Evolutionary conservation across 1,140 invertebrate species (phyloP), one percentile per base, ranked within the genome.

Genomic region (Temnothorax nylanderi): DNA sequence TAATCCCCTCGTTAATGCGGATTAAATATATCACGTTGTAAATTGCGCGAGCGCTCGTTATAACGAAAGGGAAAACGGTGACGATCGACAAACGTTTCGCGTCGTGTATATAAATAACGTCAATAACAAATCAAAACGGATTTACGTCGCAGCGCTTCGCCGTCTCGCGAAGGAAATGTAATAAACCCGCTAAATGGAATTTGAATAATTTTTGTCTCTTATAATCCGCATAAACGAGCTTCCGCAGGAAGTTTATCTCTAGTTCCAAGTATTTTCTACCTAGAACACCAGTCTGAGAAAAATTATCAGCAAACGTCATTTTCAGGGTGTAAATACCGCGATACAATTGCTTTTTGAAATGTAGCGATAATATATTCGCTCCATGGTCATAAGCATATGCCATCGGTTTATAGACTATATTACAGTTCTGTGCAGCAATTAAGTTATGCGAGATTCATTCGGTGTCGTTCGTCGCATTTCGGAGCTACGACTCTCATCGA

Each of bases 121-220:
- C 54, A 47, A 72, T 60, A 47, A 74, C 26, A 47, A 56, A 82
- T 82, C 41, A 65, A 80, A 62, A 47, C 26, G 56, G n/a, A 54
- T 37, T 11, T 74, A 44, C 26, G 26, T 26, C 10, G 49, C 2
- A 13, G 34, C 18, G 26, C 1, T 32, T 34, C 37, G 18, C 37
- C n/a, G 21, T 81, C 34, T 56, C 21, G 51, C 21, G 54, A 82
- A 13, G 16, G 21, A 26, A 7, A 56, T 58, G 11, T 69, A 80
- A 90, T 80, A 75, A 81, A 85, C 85, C 69, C 75, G 75, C 41
- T 49, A 16, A 62, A 85, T 58, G 34, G 64, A 80, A 90, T 85
- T 90, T 90, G 89, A 90, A 88, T 90, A 90, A 90, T 90, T 90
- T 90, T 90, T 90, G 69, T 88, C 86, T 62, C 71, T 88, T 90